phyloP scores from a whole-genome alignment of 2,113 vertebrate genomes.

The Euleptes europaea region DNA sequence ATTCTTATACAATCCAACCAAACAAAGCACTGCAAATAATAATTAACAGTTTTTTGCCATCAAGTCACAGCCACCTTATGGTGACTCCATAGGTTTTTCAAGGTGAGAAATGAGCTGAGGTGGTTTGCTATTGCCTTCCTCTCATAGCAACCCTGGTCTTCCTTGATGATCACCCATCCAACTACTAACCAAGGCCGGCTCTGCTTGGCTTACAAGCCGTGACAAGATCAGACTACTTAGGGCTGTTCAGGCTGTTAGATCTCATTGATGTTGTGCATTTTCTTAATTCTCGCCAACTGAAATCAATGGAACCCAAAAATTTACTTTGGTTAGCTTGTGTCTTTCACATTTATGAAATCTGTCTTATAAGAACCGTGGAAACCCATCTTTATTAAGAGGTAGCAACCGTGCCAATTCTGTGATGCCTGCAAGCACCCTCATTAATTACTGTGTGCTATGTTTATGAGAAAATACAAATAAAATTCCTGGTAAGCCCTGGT shows the following conservation, averaged over 20 bases:
- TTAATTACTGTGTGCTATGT: slow-evolving; percentile 32
- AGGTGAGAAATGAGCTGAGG: too few species aligned
- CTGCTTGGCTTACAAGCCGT: too few species aligned
- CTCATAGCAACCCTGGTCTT: too few species aligned
- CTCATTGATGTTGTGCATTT: neutral
- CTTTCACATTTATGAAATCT: neutral
- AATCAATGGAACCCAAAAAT: neutral
- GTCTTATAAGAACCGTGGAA: neutral
- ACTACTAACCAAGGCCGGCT: too few species aligned
- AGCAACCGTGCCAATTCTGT: neutral
- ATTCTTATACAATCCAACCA: neutral
- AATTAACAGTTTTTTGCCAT: too few species aligned
- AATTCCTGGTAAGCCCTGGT: slow-evolving; percentile 36
- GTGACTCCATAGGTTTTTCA: too few species aligned
- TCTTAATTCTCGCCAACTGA: neutral
- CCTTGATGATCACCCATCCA: too few species aligned
- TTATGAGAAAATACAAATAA: slow-evolving; percentile 40
- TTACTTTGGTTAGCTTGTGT: neutral
- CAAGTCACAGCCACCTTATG: too few species aligned
- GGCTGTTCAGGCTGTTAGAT: too few species aligned
- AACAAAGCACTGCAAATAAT: neutral
- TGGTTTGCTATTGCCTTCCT: too few species aligned
- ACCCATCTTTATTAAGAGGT: neutral
- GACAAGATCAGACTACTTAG: too few species aligned
- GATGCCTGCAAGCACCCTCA: neutral